phyloP scores from a whole-genome alignment of 2,888 invertebrate genomes.

The Tipula helvola region DNA sequence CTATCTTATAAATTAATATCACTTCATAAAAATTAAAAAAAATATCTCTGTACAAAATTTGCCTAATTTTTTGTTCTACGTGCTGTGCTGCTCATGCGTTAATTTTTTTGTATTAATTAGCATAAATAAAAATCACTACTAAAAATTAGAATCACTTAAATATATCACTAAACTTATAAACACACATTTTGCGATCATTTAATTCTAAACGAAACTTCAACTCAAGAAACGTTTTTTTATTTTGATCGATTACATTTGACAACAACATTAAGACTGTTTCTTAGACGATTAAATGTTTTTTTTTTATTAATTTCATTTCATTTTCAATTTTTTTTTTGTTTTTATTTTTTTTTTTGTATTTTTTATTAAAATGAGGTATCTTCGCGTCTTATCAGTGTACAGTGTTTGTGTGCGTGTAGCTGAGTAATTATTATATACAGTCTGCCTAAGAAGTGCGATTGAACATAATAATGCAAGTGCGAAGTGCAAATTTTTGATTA shows the following conservation, averaged over 20 bases:
- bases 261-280: neutral
- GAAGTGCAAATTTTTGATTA: too few relatives aligned
- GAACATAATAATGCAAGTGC: neutral
- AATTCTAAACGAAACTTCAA: neutral
- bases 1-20: constrained; percentile 4
- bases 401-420: neutral
- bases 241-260: neutral
- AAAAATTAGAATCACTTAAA: neutral
- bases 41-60: neutral
- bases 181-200: neutral
- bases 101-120: neutral
- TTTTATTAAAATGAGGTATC: neutral
- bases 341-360: neutral
- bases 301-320: neutral
- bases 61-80: neutral
- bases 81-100: neutral
- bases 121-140: neutral
- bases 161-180: neutral
- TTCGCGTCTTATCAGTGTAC: neutral
- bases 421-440: neutral
- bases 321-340: neutral
- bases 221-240: neutral
- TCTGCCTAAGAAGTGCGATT: neutral
- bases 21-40: neutral
- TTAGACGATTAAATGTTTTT: neutral